Conservation (phyloP, 1,140 invertebrate species). For the Drosophila lacertosa region DNA sequence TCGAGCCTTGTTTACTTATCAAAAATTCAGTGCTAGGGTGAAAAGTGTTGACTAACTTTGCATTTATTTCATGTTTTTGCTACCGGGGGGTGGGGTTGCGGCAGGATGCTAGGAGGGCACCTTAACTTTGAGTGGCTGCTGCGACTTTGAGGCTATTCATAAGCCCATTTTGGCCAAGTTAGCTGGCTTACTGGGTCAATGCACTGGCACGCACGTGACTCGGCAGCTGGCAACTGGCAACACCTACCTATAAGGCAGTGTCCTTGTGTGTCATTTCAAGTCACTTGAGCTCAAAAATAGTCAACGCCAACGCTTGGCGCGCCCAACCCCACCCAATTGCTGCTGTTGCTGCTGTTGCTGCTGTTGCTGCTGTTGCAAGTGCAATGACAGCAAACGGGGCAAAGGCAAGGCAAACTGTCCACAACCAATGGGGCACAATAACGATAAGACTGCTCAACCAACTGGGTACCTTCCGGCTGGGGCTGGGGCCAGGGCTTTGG, state of each 20-base stretch:
- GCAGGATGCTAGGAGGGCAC: not conserved
- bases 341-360: conserved; percentile 13
- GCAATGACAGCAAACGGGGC: conserved; percentile 64
- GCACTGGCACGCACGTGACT: conserved; percentile 73
- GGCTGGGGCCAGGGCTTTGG: conserved; percentile 21
- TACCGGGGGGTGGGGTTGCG: too few species aligned
- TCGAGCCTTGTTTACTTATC: conserved; percentile 20
- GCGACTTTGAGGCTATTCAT: conserved; percentile 50
- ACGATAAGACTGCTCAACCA: conserved; percentile 61
- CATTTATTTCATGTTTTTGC: not conserved
- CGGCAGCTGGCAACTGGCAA: conserved; percentile 35
- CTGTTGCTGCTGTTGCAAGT: conserved; percentile 39
- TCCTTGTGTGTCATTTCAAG: conserved; percentile 77
- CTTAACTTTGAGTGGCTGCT: conserved; percentile 23
- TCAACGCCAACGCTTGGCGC: too few species aligned
- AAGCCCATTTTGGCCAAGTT: conserved; percentile 43
- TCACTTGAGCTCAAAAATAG: conserved; percentile 74
- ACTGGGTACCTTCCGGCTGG: conserved; percentile 58
- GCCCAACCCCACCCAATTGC: conserved; percentile 1
- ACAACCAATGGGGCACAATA: conserved; percentile 60
- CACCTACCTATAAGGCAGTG: conserved; percentile 58
- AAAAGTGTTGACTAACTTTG: conserved; percentile 9
- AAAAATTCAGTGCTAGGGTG: conserved; percentile 5
- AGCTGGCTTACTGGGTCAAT: conserved; percentile 61
- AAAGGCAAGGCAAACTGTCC: conserved; percentile 45